These are phyloP conservation scores for Teinopalpus imperialis DNA, from an alignment of 2,888 invertebrate species.

Conservation along the genomic window DNA sequence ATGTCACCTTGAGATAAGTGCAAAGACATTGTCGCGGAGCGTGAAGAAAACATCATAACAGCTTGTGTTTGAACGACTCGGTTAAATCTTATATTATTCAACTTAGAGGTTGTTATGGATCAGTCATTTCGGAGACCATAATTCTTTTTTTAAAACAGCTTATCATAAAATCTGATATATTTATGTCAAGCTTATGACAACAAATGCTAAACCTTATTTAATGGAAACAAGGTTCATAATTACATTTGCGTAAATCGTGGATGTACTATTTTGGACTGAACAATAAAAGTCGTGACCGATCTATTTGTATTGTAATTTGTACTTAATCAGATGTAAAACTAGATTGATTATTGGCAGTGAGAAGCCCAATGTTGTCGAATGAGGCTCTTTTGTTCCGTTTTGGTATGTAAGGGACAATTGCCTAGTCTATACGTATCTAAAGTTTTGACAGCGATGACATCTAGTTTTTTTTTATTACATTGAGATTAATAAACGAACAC, in stretches of 20 bases:
- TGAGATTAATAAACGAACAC: no score
- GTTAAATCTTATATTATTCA: conserved; percentile 42
- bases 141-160: conserved; percentile 30
- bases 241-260: conserved; percentile 27
- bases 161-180: conserved; percentile 13
- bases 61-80: conserved; percentile 21
- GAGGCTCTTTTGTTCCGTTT: conserved; percentile 50
- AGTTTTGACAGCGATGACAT: conserved; percentile 1
- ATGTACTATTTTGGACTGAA: conserved; percentile 31
- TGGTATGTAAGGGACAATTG: conserved; percentile 11
- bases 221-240: conserved; percentile 18
- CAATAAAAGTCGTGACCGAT: conserved; percentile 63
- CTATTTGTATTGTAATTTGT: conserved; percentile 79
- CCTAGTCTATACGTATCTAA: conserved; percentile 1
- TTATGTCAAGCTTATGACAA: not conserved
- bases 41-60: conserved; percentile 38
- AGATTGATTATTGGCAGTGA: conserved; percentile 73
- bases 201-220: not conserved
- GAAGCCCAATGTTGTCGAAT: conserved; percentile 50
- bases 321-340: conserved; percentile 78
- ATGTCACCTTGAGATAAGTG: conserved; percentile 77
- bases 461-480: no score
- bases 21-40: conserved; percentile 55
- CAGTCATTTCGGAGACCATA: conserved; percentile 35
- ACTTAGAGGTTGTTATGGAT: conserved; percentile 44